Percentiles rank a stretch among this genome's conserved stretches.
Evolutionary conservation across 2,888 invertebrate species (phyloP).

Genomic region (Chymomyza fuscimana): DNA sequence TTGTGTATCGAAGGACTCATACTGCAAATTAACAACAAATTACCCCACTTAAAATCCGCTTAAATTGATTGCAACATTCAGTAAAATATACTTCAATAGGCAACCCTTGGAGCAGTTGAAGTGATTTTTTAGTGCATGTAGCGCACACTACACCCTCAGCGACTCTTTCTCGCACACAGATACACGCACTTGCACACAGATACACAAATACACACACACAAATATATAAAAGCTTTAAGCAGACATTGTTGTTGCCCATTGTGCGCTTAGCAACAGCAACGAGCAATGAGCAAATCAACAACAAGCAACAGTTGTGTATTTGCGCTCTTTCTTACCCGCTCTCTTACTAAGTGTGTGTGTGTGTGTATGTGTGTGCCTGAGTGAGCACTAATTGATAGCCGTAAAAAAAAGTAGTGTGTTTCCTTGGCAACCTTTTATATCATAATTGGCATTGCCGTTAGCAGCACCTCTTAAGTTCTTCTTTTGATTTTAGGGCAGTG

Average conservation of each 20-base stretch:
- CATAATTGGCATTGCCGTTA: conserved; percentile 62
- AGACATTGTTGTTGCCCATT: background rate
- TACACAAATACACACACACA: conserved; percentile 5
- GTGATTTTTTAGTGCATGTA: conserved; percentile 28
- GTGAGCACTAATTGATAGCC: background rate
- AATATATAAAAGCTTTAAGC: conserved; percentile 16
- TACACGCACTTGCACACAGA: conserved; percentile 7
- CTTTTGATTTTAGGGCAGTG: conserved; percentile 3
- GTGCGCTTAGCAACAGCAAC: conserved; percentile 43
- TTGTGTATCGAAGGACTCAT: background rate
- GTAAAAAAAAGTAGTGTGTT: conserved; percentile 9
- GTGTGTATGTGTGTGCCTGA: background rate
- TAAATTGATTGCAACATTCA: conserved; percentile 49
- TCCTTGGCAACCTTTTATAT: conserved; percentile 60
- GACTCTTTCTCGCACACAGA: conserved; percentile 9
- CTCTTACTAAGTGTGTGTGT: conserved; percentile 17
- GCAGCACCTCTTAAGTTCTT: conserved; percentile 33
- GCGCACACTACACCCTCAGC: background rate
- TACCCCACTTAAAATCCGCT: conserved; percentile 34
- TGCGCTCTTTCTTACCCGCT: conserved; percentile 32
- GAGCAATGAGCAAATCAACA: conserved; percentile 15
- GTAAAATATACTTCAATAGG: conserved; percentile 18
- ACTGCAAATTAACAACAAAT: background rate
- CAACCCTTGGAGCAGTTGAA: conserved; percentile 31
- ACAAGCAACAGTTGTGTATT: conserved; percentile 56